phyloP scores from a whole-genome alignment of 2,797 vertebrate species.

The Esox lucius region DNA sequence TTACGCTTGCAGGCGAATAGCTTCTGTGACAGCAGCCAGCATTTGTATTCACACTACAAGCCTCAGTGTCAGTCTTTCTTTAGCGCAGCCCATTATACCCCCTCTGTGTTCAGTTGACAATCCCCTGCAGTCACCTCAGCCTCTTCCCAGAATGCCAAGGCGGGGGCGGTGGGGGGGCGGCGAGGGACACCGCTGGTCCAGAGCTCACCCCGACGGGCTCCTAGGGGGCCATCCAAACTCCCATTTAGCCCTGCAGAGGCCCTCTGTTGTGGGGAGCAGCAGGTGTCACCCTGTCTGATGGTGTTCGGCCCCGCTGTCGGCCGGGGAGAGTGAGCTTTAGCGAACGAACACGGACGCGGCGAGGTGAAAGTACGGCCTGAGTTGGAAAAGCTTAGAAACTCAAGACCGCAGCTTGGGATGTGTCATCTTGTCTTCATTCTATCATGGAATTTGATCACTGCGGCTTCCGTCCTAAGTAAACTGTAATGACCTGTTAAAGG shows the following conservation, averaged over 20 bases:
- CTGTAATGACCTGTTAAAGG: too few relatives aligned
- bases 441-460: too few relatives aligned
- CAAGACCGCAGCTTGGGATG: neutral
- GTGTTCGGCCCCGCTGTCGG: neutral
- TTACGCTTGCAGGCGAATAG: neutral
- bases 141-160: neutral
- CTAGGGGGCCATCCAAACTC: neutral
- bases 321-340: neutral
- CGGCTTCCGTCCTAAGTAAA: too few relatives aligned
- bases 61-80: neutral
- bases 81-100: neutral
- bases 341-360: neutral
- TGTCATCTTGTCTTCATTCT: neutral
- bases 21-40: neutral
- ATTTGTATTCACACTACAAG: neutral
- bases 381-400: neutral
- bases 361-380: neutral
- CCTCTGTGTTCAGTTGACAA: neutral
- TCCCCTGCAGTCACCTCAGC: neutral
- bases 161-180: neutral
- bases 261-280: neutral
- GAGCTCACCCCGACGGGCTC: neutral
- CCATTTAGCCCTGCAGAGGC: constrained; percentile 3
- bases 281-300: neutral
- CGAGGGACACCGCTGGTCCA: neutral